These are phyloP conservation scores for Potorous gilbertii DNA, from an alignment of 2,797 vertebrate genomes.

Conservation along the genomic window DNA sequence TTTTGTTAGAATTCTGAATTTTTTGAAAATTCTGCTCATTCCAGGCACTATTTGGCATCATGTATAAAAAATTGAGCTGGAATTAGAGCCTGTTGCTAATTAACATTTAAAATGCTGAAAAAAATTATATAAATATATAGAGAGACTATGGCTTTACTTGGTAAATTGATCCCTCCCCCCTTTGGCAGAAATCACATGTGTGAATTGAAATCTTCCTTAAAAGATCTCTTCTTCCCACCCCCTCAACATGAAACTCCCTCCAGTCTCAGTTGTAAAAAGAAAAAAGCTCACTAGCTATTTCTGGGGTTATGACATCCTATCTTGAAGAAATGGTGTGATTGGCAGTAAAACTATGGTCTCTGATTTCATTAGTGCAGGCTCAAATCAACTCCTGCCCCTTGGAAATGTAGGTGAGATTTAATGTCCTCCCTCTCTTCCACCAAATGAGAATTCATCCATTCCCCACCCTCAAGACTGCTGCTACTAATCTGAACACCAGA, in stretches of 20 bases:
- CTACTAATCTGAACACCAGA: conserved; percentile 44
- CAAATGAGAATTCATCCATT: background rate
- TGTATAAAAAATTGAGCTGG: background rate
- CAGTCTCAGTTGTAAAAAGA: conserved; percentile 59
- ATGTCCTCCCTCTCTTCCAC: background rate
- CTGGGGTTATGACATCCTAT: conserved; percentile 49
- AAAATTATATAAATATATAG: conserved; percentile 54
- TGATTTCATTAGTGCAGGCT: conserved; percentile 60
- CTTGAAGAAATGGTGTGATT: background rate
- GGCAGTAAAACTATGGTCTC: conserved; percentile 33
- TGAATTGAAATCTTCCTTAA: conserved; percentile 9
- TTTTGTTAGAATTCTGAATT: background rate
- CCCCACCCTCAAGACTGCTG: background rate
- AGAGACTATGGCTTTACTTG: conserved; percentile 36
- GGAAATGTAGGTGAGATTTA: conserved; percentile 47
- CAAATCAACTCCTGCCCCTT: conserved; percentile 54
- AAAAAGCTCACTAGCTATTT: conserved; percentile 52
- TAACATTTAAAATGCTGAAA: conserved; percentile 58
- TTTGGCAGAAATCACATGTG: conserved; percentile 12
- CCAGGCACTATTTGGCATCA: conserved; percentile 9
- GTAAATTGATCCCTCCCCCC: background rate
- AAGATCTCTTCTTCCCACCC: conserved; percentile 48
- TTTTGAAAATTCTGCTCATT: conserved; percentile 15
- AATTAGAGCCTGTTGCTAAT: conserved; percentile 54
- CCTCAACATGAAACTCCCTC: conserved; percentile 43